Evolutionary conservation across 2,888 invertebrate species (phyloP), one percentile per base, ranked within the genome.

Genomic region (Hemistola chrysoprasaria): DNA sequence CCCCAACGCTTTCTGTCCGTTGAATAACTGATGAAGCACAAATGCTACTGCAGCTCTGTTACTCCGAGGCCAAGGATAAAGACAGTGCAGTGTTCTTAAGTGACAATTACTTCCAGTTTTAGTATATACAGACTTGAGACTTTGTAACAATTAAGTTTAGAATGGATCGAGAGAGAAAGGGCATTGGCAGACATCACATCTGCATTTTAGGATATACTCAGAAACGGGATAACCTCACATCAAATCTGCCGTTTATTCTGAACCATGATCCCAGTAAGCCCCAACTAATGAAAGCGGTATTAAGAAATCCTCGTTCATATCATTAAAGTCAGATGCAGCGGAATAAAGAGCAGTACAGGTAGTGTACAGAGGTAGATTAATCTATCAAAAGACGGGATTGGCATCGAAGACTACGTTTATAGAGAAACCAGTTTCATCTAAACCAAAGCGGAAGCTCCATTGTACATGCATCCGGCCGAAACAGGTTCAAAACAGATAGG

Each of bases 11-110:
- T 29, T 35, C 49, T 43, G 31, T 37, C 36, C 40, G 48, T 52
- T 62, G 56, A 61, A 63, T 62, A 56, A 52, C 31, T 49, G 52
- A 62, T 60, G 54, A 47, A 53, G 50, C 40, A 31, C 46, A 55
- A 62, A 59, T 41, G 34, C 43, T 49, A 50, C 37, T 47, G 40
- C 35, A 48, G 29, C 26, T 38, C 30, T 33, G 33, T 56, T 45
- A 40, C 29, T 32, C 7, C 24, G 48, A 51, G 53, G 59, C 55
- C 53, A 57, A 49, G 50, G 55, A 16, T 47, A 34, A 11, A 50
- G 35, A 46, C 46, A 28, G 27, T 47, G 27, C 20, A 46, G 20
- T 31, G 27, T 36, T 31, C 20, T 37, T 16, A 25, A 41, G 24
- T 30, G 36, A 25, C 37, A 11, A 23, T 41, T 27, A 36, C 35